phyloP scores from a whole-genome alignment of 2,888 invertebrate species.

The Linnaemya vulpina region DNA sequence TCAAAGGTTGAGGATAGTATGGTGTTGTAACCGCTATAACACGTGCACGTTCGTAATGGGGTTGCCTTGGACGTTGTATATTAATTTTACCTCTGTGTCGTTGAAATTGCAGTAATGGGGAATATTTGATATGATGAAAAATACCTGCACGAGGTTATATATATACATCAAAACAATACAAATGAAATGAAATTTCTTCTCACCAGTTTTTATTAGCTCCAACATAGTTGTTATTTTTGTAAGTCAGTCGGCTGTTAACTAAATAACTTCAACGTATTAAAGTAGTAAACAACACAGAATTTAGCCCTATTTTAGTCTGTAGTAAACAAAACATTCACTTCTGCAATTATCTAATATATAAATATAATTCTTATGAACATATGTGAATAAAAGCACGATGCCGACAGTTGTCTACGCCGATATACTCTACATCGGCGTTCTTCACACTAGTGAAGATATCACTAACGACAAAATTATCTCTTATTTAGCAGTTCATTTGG shows the following conservation, averaged over 20 bases:
- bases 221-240: conserved; percentile 30
- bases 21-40: conserved; percentile 88
- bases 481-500: no score
- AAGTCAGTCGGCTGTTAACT: background rate
- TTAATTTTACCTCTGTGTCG: conserved; percentile 91
- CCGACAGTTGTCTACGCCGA: no score
- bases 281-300: no score
- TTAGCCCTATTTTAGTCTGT: no score
- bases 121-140: conserved; percentile 62
- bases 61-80: conserved; percentile 88
- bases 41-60: conserved; percentile 88
- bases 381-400: no score
- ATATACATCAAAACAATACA: conserved; percentile 26
- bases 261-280: no score
- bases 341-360: no score
- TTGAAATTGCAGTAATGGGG: conserved; percentile 85
- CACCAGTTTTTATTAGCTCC: conserved; percentile 57
- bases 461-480: no score
- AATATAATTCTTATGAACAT: no score
- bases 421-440: no score
- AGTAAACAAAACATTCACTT: no score
- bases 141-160: conserved; percentile 43
- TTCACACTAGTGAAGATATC: no score
- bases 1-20: conserved; percentile 84
- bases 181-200: background rate